These are phyloP conservation scores for Andricus quercusramuli DNA, from an alignment of 2,888 invertebrate genomes.

Conservation along the genomic window DNA sequence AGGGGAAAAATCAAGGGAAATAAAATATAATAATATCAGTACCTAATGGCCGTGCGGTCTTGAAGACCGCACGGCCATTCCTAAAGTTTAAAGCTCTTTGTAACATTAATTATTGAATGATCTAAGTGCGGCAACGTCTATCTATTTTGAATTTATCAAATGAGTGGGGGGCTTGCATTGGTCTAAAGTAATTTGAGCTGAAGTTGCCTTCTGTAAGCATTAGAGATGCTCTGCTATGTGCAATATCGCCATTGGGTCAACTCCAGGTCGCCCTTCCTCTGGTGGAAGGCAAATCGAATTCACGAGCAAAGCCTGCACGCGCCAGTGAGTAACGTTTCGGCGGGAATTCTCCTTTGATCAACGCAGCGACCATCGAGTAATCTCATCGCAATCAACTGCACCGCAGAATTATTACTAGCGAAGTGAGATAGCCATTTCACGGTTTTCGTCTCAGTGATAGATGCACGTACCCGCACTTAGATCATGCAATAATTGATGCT, in stretches of 20 bases:
- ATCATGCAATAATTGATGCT: background rate
- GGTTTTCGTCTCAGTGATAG: constrained; percentile 36
- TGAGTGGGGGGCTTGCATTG: background rate
- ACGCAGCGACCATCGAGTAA: constrained; percentile 54
- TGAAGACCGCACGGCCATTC: too few relatives aligned
- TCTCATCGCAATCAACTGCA: constrained; percentile 56
- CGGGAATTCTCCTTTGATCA: constrained; percentile 64
- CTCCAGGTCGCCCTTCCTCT: constrained; percentile 48
- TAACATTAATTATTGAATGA: background rate
- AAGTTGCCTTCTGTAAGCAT: constrained; percentile 19
- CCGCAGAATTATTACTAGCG: constrained; percentile 59
- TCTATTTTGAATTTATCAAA: background rate
- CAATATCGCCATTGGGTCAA: constrained; percentile 64
- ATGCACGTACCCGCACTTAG: constrained; percentile 1
- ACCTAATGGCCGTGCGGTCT: too few relatives aligned
- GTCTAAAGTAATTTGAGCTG: constrained; percentile 14
- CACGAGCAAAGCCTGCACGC: constrained; percentile 49
- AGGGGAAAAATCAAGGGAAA: too few relatives aligned
- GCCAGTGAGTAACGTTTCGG: constrained; percentile 62
- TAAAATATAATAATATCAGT: too few relatives aligned
- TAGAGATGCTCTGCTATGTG: constrained; percentile 50
- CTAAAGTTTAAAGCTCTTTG: background rate
- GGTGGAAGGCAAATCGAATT: constrained; percentile 67
- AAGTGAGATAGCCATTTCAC: constrained; percentile 30
- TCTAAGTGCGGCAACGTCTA: background rate